phyloP scores from a whole-genome alignment of 2,113 vertebrate species.

The Chlamydotis undulata region DNA sequence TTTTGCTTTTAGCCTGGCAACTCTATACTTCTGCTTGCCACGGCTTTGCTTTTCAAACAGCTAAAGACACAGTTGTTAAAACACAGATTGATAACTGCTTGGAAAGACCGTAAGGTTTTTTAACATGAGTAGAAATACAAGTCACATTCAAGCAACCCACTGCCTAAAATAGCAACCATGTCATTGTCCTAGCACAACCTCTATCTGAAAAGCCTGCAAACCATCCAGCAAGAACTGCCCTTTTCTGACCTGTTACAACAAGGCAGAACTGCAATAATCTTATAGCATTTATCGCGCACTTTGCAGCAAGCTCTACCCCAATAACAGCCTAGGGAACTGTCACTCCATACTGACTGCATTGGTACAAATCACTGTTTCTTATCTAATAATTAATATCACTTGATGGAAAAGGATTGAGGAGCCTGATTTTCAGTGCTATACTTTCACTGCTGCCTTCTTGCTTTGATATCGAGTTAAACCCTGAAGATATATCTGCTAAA shows the following conservation, averaged over 20 bases:
- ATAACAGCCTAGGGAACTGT: conserved; percentile 53
- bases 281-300: conserved; percentile 21
- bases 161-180: conserved; percentile 58
- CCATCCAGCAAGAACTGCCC: conserved; percentile 58
- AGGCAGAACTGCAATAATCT: conserved; percentile 65
- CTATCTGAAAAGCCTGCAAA: conserved; percentile 63
- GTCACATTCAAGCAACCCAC: conserved; percentile 56
- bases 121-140: conserved; percentile 62
- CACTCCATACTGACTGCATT: conserved; percentile 38
- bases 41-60: conserved; percentile 24
- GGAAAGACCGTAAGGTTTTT: conserved; percentile 44
- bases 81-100: conserved; percentile 58
- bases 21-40: neutral
- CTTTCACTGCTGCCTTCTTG: neutral
- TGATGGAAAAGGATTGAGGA: conserved; percentile 36
- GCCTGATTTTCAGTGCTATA: conserved; percentile 26
- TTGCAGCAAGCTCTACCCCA: conserved; percentile 60
- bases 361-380: conserved; percentile 65
- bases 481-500: conserved; percentile 20
- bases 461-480: conserved; percentile 6
- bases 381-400: conserved; percentile 56
- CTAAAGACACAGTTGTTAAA: conserved; percentile 36
- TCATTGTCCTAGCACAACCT: conserved; percentile 53
- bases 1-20: conserved; percentile 34
- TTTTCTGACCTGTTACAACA: conserved; percentile 67